Evolutionary conservation across 2,113 vertebrate genomes (phyloP).

Genomic region (Saccopteryx leptura): DNA sequence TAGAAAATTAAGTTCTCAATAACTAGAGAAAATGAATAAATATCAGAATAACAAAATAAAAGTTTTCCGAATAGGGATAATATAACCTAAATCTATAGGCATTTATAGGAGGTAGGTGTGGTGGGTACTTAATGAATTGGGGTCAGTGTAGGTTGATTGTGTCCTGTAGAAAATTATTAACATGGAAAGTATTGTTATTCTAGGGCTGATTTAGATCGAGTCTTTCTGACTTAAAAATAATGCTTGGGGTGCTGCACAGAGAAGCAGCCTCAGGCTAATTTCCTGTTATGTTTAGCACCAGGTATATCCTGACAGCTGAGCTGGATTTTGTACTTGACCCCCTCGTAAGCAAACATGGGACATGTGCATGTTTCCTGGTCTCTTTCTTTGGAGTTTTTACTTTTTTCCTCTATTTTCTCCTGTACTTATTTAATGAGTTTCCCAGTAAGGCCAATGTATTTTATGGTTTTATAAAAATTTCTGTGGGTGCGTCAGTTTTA

Average conservation of each 20-base stretch:
- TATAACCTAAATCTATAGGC: background rate
- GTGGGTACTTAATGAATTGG: background rate
- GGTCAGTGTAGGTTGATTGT: background rate
- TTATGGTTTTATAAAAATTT: conserved; percentile 24
- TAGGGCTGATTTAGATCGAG: background rate
- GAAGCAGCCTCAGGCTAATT: background rate
- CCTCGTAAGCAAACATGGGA: background rate
- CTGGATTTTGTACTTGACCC: background rate
- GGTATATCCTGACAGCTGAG: background rate
- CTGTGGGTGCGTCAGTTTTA: conserved; percentile 14
- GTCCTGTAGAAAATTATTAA: background rate
- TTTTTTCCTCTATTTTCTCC: background rate
- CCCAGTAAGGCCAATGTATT: background rate
- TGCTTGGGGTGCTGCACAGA: background rate
- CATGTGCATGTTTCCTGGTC: background rate
- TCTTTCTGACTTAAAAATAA: background rate
- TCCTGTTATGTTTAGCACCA: background rate
- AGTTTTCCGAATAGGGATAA: background rate
- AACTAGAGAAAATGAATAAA: conserved; percentile 24
- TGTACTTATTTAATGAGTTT: background rate
- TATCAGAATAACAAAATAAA: background rate
- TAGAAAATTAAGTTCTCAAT: conserved; percentile 14
- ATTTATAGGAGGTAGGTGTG: background rate
- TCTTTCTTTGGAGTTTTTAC: background rate
- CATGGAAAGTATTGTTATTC: background rate